Evolutionary conservation across 1,140 invertebrate genomes (phyloP).

Genomic region (Trichonephila clavata): DNA sequence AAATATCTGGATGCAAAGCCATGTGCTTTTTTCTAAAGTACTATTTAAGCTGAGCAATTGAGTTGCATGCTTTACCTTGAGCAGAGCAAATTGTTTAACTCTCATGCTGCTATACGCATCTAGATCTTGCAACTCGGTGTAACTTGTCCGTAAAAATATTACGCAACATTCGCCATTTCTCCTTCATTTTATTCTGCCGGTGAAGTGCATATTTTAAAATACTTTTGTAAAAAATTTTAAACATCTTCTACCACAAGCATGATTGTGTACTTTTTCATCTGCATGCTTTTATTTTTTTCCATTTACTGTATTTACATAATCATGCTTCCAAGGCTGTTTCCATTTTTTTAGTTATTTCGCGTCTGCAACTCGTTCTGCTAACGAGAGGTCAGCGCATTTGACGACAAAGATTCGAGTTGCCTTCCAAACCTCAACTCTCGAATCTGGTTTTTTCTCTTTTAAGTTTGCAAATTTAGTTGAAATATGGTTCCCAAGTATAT

Average conservation of each 20-base stretch:
- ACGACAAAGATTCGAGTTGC: conserved; percentile 3
- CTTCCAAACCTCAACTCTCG: conserved; percentile 22
- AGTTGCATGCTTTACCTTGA: conserved; percentile 31
- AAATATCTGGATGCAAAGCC: too few species aligned
- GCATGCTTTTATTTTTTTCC: not conserved
- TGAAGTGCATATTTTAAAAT: not conserved
- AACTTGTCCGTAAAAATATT: not conserved
- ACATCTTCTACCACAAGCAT: conserved; percentile 19
- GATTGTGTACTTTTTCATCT: not conserved
- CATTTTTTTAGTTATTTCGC: not conserved
- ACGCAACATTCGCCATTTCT: conserved; percentile 1
- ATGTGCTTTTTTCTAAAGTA: too few species aligned
- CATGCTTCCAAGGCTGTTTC: not conserved
- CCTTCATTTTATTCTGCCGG: not conserved
- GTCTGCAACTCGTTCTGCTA: not conserved
- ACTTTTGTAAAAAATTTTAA: conserved; percentile 16
- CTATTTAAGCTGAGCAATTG: not conserved
- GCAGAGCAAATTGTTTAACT: conserved; percentile 17
- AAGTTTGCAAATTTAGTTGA: not conserved
- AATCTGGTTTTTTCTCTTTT: not conserved
- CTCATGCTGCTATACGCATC: not conserved
- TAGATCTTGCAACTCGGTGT: not conserved
- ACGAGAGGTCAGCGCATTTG: not conserved
- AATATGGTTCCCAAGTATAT: not conserved
- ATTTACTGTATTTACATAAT: conserved; percentile 1